Evolutionary conservation across 2,797 vertebrate genomes (phyloP).

Genomic region (Champsocephalus esox): DNA sequence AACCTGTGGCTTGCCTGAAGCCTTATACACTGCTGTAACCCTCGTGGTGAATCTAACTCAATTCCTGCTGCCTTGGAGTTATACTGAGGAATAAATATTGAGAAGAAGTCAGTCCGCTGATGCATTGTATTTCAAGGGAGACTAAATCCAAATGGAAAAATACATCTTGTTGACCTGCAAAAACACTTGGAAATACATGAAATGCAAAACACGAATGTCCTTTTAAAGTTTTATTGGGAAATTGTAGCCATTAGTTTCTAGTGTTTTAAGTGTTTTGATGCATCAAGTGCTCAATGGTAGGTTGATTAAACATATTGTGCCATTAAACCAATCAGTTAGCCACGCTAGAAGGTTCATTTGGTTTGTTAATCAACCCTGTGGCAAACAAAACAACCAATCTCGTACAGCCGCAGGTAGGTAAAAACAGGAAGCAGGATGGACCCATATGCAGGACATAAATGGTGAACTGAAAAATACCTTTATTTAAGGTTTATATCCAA

Average conservation of each 20-base stretch:
- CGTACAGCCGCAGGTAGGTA: no score
- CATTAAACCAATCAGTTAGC: no score
- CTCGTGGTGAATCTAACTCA: constrained; percentile 52
- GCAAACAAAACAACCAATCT: no score
- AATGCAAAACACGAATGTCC: neutral
- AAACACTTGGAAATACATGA: constrained; percentile 13
- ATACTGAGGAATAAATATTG: constrained; percentile 32
- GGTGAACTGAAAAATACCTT: no score
- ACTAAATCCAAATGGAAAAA: constrained; percentile 12
- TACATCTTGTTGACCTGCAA: neutral
- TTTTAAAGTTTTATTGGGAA: neutral
- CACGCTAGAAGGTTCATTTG: no score
- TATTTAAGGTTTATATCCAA: no score
- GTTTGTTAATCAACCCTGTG: no score
- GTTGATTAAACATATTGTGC: neutral
- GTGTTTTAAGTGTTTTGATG: neutral
- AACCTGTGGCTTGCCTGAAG: constrained; percentile 74
- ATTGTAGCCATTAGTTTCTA: neutral
- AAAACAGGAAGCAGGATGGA: no score
- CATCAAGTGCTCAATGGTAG: neutral
- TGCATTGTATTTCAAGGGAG: constrained; percentile 11
- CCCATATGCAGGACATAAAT: no score
- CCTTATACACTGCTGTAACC: constrained; percentile 54
- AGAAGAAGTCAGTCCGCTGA: constrained; percentile 33
- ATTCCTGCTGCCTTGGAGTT: constrained; percentile 54